Evolutionary conservation across 2,797 vertebrate species (phyloP).

Genomic region (Macroramphosus scolopax): DNA sequence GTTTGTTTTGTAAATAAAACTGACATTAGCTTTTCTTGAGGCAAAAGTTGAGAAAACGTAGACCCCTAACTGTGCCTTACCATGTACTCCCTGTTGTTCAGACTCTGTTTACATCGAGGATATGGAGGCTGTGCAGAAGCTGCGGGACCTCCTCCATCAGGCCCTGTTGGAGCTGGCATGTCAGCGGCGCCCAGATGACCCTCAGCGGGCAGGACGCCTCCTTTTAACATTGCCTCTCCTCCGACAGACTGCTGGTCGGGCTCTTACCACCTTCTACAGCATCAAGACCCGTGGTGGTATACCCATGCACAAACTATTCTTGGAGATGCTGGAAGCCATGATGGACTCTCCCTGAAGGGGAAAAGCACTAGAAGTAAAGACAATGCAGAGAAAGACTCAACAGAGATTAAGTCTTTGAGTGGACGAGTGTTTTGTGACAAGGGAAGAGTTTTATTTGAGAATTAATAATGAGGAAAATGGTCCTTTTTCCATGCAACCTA

Average conservation of each 20-base stretch:
- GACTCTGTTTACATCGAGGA: constrained; percentile 94
- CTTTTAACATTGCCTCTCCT: constrained; percentile 90
- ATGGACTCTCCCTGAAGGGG: constrained; percentile 86
- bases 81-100: constrained; percentile 42
- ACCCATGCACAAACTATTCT: constrained; percentile 95
- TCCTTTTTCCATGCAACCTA: constrained; percentile 34
- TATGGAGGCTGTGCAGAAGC: constrained; percentile 89
- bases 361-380: constrained; percentile 17
- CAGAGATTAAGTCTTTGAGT: constrained; percentile 39
- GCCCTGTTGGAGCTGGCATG: constrained; percentile 88
- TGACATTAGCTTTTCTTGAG: constrained; percentile 4
- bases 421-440: constrained; percentile 52
- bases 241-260: constrained; percentile 89
- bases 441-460: constrained; percentile 51
- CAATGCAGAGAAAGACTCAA: constrained; percentile 29
- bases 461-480: constrained; percentile 38
- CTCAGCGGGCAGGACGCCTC: constrained; percentile 85
- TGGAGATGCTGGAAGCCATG: constrained; percentile 97
- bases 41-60: constrained; percentile 5
- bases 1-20: constrained; percentile 63
- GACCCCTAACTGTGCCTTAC: constrained; percentile 17
- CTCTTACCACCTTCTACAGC: constrained; percentile 90
- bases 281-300: constrained; percentile 91
- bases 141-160: constrained; percentile 89
- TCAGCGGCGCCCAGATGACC: constrained; percentile 78